Evolutionary conservation across 2,888 invertebrate species (phyloP), one percentile per base, ranked within the genome.

Genomic region (Cordilura impudica): DNA sequence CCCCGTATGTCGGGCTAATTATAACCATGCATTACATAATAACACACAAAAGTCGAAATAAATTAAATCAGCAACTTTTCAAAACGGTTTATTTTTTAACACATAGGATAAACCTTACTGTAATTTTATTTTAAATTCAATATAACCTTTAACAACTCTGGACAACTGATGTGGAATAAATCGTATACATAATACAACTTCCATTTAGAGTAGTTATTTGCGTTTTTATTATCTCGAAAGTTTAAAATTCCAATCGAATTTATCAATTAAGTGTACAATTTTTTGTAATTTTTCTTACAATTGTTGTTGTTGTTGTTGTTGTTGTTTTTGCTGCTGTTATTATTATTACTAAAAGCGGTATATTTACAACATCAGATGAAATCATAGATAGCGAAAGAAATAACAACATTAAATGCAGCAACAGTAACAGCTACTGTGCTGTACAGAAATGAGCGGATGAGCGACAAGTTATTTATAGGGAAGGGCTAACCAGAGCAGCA

Each of bases 221-320:
- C 82, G 82, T 82, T 82, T 82, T 81, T 66, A 78, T 79, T 79
- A 82, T 82, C 82, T 74, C 61, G 66, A 77, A 82, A 79, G 76
- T 81, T 81, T 81, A 72, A 81, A 81, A 82, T 79, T 81, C 78
- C 82, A 77, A 82, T 82, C 81, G 82, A 79, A 81, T 81, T 82
- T 82, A 82, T 82, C 82, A 82, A 82, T 82, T 82, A 82, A 82
- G 78, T 73, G 43, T 23, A 78, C 71, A 82, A 71, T 78, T 76
- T 81, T 72, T 78, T 79, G 71, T 75, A 71, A 71, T 79, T 72
- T 63, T 79, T 72, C 61, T 72, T 74, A 49, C 47, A 35, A 56
- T 45, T 18, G 63, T 21, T 71, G 54, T 23, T 35, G 18, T 18
- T 35, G 39, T 39, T 54, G 23, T 56, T 54, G n/a, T 16, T 67